phyloP scores from a whole-genome alignment of 2,888 invertebrate genomes.

The Parnassius mnemosyne region DNA sequence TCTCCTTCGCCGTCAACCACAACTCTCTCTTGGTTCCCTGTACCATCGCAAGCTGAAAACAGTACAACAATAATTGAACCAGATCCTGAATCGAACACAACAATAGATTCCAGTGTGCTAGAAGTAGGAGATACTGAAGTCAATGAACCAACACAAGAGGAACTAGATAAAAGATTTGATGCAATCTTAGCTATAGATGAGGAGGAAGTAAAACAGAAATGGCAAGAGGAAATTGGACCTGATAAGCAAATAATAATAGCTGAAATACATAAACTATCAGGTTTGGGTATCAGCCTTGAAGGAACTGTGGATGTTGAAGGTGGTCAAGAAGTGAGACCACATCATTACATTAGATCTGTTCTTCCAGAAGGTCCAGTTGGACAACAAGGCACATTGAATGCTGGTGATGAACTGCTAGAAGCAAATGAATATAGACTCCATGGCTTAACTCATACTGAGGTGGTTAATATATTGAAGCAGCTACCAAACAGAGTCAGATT shows the following conservation, averaged over 20 bases:
- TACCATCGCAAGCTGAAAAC: conserved; percentile 84
- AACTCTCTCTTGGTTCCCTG: conserved; percentile 91
- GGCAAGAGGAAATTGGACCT: conserved; percentile 89
- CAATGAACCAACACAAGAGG: conserved; percentile 75
- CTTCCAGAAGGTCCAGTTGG: conserved; percentile 98
- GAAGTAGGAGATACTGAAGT: conserved; percentile 76
- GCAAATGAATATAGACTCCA: conserved; percentile 95
- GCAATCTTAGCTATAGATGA: conserved; percentile 78
- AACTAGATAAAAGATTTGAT: conserved; percentile 71
- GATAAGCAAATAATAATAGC: conserved; percentile 95
- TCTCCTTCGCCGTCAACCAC: conserved; percentile 89
- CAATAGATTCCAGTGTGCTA: conserved; percentile 87
- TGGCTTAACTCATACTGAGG: conserved; percentile 97
- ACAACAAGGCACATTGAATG: conserved; percentile 91
- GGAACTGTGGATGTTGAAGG: conserved; percentile 99
- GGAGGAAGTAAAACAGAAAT: conserved; percentile 88
- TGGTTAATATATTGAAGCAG: conserved; percentile 96
- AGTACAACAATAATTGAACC: conserved; percentile 85
- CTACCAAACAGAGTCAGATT: conserved; percentile 94
- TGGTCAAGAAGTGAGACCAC: conserved; percentile 97
- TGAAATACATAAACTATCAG: conserved; percentile 94
- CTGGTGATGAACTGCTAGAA: conserved; percentile 98
- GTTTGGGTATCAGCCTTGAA: conserved; percentile 97
- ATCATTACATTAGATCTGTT: conserved; percentile 98
- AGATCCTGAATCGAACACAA: conserved; percentile 90